phyloP scores from a whole-genome alignment of 2,888 invertebrate genomes.

The Blera fallax region DNA sequence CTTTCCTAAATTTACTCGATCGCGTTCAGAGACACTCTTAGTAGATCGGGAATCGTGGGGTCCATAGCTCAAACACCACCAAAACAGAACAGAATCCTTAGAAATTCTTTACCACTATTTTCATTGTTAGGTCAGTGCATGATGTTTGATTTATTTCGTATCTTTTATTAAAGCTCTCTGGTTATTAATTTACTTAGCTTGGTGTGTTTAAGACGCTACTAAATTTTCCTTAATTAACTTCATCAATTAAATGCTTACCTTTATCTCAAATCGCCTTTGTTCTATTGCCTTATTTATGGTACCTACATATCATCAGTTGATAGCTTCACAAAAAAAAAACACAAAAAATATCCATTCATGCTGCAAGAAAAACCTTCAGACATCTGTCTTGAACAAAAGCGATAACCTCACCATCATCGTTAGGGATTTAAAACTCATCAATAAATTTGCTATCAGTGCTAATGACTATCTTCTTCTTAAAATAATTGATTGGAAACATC shows the following conservation, averaged over 20 bases:
- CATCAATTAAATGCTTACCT: background rate
- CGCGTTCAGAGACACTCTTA: no score
- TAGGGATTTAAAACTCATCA: conserved; percentile 34
- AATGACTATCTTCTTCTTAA: conserved; percentile 23
- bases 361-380: background rate
- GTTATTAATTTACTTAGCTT: background rate
- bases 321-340: background rate
- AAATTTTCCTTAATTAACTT: background rate
- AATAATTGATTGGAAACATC: conserved; percentile 43
- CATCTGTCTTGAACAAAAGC: background rate
- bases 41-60: no score
- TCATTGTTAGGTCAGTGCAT: no score
- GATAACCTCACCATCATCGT: background rate
- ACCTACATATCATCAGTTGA: background rate
- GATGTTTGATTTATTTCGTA: no score
- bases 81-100: no score
- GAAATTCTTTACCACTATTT: no score
- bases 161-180: background rate
- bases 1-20: no score
- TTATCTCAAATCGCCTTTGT: background rate
- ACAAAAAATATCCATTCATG: background rate
- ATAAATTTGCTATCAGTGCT: conserved; percentile 23
- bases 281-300: background rate
- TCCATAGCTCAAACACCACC: no score
- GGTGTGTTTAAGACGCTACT: background rate